Conservation (phyloP, 2,797 vertebrate species). For the Hyperoplus lanceolatus region DNA sequence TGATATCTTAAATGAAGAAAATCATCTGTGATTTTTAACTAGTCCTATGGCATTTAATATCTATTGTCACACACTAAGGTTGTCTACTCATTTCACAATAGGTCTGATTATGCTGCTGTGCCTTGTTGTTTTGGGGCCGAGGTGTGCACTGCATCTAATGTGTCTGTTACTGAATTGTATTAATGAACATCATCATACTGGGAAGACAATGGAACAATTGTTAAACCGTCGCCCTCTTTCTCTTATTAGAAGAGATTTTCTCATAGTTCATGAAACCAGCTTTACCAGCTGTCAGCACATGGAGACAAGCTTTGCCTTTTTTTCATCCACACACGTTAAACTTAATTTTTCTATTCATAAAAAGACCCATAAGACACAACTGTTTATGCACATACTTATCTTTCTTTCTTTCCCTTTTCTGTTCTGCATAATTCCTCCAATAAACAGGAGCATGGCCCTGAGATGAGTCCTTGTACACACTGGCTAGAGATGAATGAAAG, state of each 20-base stretch:
- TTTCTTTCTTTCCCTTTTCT: conserved; percentile 28
- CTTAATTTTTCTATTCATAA: conserved; percentile 18
- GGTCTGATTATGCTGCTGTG: conserved; percentile 33
- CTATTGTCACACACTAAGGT: conserved; percentile 21
- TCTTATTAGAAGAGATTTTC: conserved; percentile 13
- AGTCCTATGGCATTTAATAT: neutral
- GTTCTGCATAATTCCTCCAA: conserved; percentile 17
- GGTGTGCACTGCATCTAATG: conserved; percentile 41
- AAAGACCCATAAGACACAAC: conserved; percentile 8
- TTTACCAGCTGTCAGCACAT: conserved; percentile 7
- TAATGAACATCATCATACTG: conserved; percentile 46
- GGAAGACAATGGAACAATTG: conserved; percentile 42
- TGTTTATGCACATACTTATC: conserved; percentile 41
- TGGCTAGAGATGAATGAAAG: conserved; percentile 53
- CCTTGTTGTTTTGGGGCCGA: conserved; percentile 22
- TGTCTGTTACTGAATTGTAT: conserved; percentile 40
- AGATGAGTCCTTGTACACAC: conserved; percentile 43
- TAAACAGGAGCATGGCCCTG: conserved; percentile 28
- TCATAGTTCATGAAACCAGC: conserved; percentile 33
- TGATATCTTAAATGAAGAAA: neutral
- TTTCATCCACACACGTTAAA: neutral
- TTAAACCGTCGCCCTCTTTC: conserved; percentile 23
- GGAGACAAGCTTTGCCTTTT: neutral
- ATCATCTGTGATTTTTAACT: conserved; percentile 14
- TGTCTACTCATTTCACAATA: conserved; percentile 33